Evolutionary conservation across 1,140 invertebrate species (phyloP), one percentile per base, ranked within the genome.

Genomic region (Meloidogyne floridensis): DNA sequence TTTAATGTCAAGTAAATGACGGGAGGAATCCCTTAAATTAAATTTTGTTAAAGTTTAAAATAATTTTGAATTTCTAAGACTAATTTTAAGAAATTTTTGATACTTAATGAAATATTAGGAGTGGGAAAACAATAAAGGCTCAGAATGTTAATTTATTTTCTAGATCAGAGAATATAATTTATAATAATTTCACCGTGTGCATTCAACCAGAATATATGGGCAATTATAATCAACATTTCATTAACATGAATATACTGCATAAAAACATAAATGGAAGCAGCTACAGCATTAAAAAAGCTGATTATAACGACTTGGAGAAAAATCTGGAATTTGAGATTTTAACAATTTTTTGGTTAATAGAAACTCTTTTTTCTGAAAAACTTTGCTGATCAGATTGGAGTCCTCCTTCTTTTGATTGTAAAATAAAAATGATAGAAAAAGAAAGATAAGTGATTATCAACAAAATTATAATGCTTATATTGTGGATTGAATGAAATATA

Each of bases 291-390:
- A 42, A 80, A 20, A 47, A 81, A 80, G 32, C 81, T 80, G 43
- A 81, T 79, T 11, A 81, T 32, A 69, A 81, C 42, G 11, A 81
- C 81, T 79, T 81, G 81, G 15, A 81, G 20, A 56, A 81, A 81
- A 18, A 72, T 71, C 81, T 81, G 42, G 72, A 59, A 56, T 56
- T 59, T 15, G 32, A 32, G 32, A 32, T 32, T 32, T 32, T 32
- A 32, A 32, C 32, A 32, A 32, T 32, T 32, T 32, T 32, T 32
- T 32, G 32, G 32, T 32, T 32, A 32, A 32, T 32, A 56, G 10
- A 11, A 59, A 59, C 56, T 15, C 15, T 59, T 59, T 59, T 59
- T 59, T 59, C 56, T 4, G 13, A 59, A 15, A 59, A 59, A 9
- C 7, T 59, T 59, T 59, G 56, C 15, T 59, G 56, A 59, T 6